phyloP scores from a whole-genome alignment of 92 coral and sea anemone genomes.

The Palythoa grandis region DNA sequence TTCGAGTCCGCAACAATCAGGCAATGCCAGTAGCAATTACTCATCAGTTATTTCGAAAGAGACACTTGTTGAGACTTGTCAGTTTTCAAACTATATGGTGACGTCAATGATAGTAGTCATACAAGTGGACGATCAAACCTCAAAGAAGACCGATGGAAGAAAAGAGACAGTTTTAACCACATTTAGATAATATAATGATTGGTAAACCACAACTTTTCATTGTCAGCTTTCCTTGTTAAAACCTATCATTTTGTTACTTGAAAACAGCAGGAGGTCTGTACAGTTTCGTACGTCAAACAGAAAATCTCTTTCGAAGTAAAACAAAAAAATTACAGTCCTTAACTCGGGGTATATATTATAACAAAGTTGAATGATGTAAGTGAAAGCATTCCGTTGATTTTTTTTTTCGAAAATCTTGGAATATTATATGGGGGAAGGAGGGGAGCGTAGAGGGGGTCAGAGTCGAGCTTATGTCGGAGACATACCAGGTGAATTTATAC shows the following conservation, averaged over 20 bases:
- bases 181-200: not conserved
- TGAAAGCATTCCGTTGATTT: too few species aligned
- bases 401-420: too few species aligned
- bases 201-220: not conserved
- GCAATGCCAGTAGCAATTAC: not conserved
- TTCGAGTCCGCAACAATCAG: too few species aligned
- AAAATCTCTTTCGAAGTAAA: not conserved
- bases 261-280: slow-evolving; percentile 14
- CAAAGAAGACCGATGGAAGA: not conserved
- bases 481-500: too few species aligned
- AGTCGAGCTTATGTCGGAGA: too few species aligned
- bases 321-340: too few species aligned
- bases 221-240: too few species aligned
- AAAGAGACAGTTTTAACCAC: slow-evolving; percentile 16
- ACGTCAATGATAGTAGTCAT: slow-evolving; percentile 13
- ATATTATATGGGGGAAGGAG: too few species aligned
- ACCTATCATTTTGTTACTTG: not conserved
- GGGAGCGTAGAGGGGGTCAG: too few species aligned
- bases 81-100: not conserved
- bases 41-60: not conserved
- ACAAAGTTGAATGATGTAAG: too few species aligned
- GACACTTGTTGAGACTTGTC: not conserved
- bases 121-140: not conserved
- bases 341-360: too few species aligned
- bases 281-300: not conserved